Conservation (phyloP, 2,888 invertebrate genomes). For the Galeruca laticollis region DNA sequence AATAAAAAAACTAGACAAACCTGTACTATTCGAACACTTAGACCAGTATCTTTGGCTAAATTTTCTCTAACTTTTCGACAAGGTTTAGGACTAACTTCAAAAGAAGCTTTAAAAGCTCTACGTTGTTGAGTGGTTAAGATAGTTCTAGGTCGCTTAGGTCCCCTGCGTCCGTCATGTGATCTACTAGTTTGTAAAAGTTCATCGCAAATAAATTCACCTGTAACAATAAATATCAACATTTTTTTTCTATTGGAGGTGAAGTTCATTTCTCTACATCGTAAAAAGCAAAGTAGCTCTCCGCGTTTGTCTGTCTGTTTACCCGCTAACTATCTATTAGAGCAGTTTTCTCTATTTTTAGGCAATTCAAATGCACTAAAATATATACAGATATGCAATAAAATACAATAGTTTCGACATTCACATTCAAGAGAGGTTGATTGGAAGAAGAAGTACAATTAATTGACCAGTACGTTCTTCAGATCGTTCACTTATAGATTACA, state of each 20-base stretch:
- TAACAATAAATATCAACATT: constrained; percentile 30
- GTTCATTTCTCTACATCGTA: too few relatives aligned
- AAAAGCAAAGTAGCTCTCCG: too few relatives aligned
- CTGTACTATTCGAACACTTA: constrained; percentile 87
- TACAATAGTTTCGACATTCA: too few relatives aligned
- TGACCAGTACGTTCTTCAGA: too few relatives aligned
- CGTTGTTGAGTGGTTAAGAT: constrained; percentile 87
- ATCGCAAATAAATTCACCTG: constrained; percentile 72
- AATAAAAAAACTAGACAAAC: constrained; percentile 65
- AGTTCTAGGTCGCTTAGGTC: constrained; percentile 85
- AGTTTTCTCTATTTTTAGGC: too few relatives aligned
- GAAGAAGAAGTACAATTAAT: too few relatives aligned
- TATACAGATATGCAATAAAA: too few relatives aligned
- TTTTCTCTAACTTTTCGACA: constrained; percentile 86
- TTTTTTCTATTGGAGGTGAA: background rate
- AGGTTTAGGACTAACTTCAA: constrained; percentile 87
- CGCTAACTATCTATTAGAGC: too few relatives aligned
- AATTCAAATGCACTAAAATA: too few relatives aligned
- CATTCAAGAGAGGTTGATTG: too few relatives aligned
- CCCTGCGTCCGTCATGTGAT: constrained; percentile 75
- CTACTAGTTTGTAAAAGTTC: constrained; percentile 71
- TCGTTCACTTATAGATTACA: too few relatives aligned
- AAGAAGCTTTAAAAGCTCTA: constrained; percentile 86
- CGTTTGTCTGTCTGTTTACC: too few relatives aligned
- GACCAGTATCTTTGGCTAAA: constrained; percentile 85